Conservation (phyloP, 1,140 invertebrate genomes). For the Solenopsis invicta region DNA sequence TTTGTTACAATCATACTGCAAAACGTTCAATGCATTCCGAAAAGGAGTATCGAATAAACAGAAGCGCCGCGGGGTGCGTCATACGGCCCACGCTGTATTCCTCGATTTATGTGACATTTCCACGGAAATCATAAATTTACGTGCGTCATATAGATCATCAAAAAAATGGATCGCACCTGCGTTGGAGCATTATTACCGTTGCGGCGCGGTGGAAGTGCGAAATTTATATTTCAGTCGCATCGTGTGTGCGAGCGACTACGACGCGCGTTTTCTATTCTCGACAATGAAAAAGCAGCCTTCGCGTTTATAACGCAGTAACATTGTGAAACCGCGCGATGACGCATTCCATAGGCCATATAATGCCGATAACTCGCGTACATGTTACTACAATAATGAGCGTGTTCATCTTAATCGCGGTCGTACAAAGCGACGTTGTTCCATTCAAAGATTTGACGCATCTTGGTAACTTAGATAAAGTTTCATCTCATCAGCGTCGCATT, state of each 20-base stretch:
- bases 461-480: constrained; percentile 42
- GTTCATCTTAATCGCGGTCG: constrained; percentile 55
- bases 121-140: constrained; percentile 42
- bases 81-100: constrained; percentile 42
- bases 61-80: constrained; percentile 32
- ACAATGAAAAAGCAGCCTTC: constrained; percentile 54
- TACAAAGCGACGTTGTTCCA: constrained; percentile 49
- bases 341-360: constrained; percentile 50
- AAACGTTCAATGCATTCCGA: constrained; percentile 15
- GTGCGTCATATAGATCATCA: constrained; percentile 21
- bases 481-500: neutral
- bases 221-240: constrained; percentile 47
- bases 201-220: neutral
- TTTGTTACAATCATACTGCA: constrained; percentile 5
- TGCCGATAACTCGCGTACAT: constrained; percentile 51
- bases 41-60: constrained; percentile 35
- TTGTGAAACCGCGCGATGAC: constrained; percentile 55
- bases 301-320: constrained; percentile 59
- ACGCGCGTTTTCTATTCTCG: constrained; percentile 53
- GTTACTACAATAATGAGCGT: constrained; percentile 50
- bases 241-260: neutral
- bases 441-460: constrained; percentile 47
- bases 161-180: constrained; percentile 21
- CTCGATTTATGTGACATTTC: constrained; percentile 41
- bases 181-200: constrained; percentile 33